phyloP scores from a whole-genome alignment of 2,797 vertebrate species.

The Choloepus didactylus region DNA sequence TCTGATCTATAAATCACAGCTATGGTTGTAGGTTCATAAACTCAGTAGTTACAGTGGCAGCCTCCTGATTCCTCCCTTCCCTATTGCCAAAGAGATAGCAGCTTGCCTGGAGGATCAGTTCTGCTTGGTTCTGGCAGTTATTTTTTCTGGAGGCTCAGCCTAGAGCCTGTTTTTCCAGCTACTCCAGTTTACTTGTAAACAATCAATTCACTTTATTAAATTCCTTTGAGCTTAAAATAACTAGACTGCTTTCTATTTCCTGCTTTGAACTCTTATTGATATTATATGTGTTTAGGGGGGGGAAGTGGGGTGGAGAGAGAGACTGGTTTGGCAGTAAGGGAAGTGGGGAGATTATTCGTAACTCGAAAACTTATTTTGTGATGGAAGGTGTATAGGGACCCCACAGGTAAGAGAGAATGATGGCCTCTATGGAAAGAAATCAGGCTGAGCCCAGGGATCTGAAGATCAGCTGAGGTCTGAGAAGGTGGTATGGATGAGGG shows the following conservation, averaged over 20 bases:
- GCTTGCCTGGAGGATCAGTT: not conserved
- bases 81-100: not conserved
- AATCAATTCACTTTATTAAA: constrained; percentile 24
- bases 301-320: not conserved
- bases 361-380: not conserved
- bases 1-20: not conserved
- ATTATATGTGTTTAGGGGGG: not conserved
- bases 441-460: not conserved
- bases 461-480: not conserved
- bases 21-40: not conserved
- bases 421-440: not conserved
- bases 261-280: not conserved
- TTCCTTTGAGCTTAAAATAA: constrained; percentile 25
- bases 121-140: not conserved
- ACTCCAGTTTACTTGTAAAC: constrained; percentile 37
- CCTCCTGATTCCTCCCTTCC: not conserved
- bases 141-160: not conserved
- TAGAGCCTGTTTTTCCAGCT: not conserved
- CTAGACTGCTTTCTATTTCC: not conserved
- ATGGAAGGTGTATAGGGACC: not conserved
- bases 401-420: not conserved
- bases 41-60: not conserved
- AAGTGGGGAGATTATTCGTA: not conserved
- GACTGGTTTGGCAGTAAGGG: not conserved
- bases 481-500: not conserved